phyloP scores from a whole-genome alignment of 53 echinoderm and acorn worm species.

The Hippasteria phrygiana region DNA sequence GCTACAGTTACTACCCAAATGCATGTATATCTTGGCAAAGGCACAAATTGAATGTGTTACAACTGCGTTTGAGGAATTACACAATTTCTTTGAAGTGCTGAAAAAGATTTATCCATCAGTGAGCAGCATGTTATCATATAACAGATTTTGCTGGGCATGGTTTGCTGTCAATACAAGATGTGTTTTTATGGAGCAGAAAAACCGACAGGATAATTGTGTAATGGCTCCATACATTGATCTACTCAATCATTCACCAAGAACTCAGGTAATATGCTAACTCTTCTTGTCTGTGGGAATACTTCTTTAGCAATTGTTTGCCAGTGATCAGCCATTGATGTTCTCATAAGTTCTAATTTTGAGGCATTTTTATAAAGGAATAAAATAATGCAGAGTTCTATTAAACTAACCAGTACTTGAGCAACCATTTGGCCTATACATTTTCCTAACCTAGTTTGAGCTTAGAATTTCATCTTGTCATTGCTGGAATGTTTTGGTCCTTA shows the following conservation, averaged over 20 bases:
- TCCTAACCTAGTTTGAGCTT: too few relatives aligned
- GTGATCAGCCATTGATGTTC: too few relatives aligned
- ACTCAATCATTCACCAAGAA: slow-evolving; percentile 87
- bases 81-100: slow-evolving; percentile 55
- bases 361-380: too few relatives aligned
- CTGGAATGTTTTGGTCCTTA: too few relatives aligned
- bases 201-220: slow-evolving; percentile 68
- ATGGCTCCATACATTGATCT: slow-evolving; percentile 89
- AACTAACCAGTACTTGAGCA: too few relatives aligned
- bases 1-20: slow-evolving; percentile 55
- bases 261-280: slow-evolving; percentile 70
- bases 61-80: slow-evolving; percentile 62
- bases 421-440: too few relatives aligned
- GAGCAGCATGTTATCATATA: slow-evolving; percentile 46
- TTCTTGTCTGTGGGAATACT: too few relatives aligned
- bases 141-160: slow-evolving; percentile 90
- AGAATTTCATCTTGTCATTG: too few relatives aligned
- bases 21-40: slow-evolving; percentile 12
- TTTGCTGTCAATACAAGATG: slow-evolving; percentile 89
- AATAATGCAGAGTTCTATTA: too few relatives aligned
- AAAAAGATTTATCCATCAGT: slow-evolving; percentile 44
- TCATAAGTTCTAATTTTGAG: too few relatives aligned
- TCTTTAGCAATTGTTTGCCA: too few relatives aligned
- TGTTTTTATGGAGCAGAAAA: slow-evolving; percentile 73
- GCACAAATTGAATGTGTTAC: slow-evolving; percentile 55